Base-by-base conservation (phyloP, 2,888 invertebrate genomes). In the Acleris cristana region DNA sequence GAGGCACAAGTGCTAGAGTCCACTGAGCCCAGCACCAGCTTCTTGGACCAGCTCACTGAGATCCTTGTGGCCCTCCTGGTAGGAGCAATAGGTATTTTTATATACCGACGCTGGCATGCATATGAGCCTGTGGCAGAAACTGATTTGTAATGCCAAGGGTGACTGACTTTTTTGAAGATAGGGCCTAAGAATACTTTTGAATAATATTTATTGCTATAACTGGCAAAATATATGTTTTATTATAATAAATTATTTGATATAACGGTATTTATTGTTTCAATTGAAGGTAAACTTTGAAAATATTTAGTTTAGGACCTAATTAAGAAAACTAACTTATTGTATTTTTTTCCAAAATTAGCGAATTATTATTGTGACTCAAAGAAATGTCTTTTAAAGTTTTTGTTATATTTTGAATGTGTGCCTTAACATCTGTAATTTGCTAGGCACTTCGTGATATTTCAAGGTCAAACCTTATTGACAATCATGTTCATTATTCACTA, bases 91-190 rank as follows among this genome's bases (percentile, higher is more conserved):
- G 87, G 85, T 26, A 88, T 92, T 74, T 92, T 92, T 70, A 82
- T 92, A 65, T 92, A 89, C 76, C 82, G 92, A 69, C 90, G 92
- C 71, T 92, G 89, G 91, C 88, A 83, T 76, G 82, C 79, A 54
- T 74, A 79, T 67, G 79, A 83, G 64, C 70, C 80, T 21, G 70
- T 80, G 58, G 76, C 84, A 67, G 88, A 89, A 67, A 74, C 86
- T 54, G 86, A 90, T 67, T 74, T 89, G 74, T 89, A 86, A 86
- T 63, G 19, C n/a, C 62, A 23, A 8, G 2, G 12, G 40, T 54
- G 45, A 19, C 44, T 51, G 59, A 60, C 59, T 65, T 60, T 65
- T 72, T 53, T 54, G 49, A 63, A 53, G 40, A 23, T 66, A 65
- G 66, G 67, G 66, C 65, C 67, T 75, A 73, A 74, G 71, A 66